phyloP scores from a whole-genome alignment of 2,797 vertebrate genomes.

The Arrhamphus sclerolepis region DNA sequence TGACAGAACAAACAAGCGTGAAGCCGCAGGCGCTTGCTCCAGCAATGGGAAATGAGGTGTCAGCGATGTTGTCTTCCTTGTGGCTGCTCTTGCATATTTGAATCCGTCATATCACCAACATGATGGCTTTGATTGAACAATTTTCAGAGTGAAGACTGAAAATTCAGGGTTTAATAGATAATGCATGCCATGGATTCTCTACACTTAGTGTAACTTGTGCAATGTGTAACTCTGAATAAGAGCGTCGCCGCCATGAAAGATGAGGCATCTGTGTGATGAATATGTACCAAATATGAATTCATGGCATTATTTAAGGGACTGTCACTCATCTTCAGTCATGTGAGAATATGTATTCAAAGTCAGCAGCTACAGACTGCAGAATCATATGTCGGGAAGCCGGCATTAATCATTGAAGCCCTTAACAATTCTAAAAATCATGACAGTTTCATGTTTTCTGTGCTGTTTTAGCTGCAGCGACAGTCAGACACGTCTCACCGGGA shows the following conservation, averaged over 20 bases:
- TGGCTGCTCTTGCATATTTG: constrained; percentile 61
- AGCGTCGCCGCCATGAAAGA: constrained; percentile 34
- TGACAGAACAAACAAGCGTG: constrained; percentile 76
- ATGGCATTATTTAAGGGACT: constrained; percentile 19
- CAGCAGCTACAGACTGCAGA: background rate
- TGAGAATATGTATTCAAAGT: constrained; percentile 14
- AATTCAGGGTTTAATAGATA: constrained; percentile 42
- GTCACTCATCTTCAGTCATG: constrained; percentile 14
- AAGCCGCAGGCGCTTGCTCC: constrained; percentile 50
- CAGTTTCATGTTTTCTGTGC: constrained; percentile 36
- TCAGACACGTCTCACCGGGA: constrained; percentile 38
- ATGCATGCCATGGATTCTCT: constrained; percentile 21
- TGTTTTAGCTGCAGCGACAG: constrained; percentile 13
- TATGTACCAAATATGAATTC: constrained; percentile 14
- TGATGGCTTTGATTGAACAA: constrained; percentile 71
- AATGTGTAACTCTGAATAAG: constrained; percentile 6
- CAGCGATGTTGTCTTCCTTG: constrained; percentile 62
- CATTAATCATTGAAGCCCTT: constrained; percentile 20
- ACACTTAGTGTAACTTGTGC: constrained; percentile 9
- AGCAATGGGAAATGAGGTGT: constrained; percentile 69
- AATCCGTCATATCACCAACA: constrained; percentile 61
- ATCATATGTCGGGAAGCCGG: constrained; percentile 1
- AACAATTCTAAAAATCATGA: constrained; percentile 26
- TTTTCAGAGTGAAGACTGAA: constrained; percentile 33
- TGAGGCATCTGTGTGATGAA: constrained; percentile 18